Conservation (phyloP, 2,113 vertebrate species). For the Microtus richardsoni region DNA sequence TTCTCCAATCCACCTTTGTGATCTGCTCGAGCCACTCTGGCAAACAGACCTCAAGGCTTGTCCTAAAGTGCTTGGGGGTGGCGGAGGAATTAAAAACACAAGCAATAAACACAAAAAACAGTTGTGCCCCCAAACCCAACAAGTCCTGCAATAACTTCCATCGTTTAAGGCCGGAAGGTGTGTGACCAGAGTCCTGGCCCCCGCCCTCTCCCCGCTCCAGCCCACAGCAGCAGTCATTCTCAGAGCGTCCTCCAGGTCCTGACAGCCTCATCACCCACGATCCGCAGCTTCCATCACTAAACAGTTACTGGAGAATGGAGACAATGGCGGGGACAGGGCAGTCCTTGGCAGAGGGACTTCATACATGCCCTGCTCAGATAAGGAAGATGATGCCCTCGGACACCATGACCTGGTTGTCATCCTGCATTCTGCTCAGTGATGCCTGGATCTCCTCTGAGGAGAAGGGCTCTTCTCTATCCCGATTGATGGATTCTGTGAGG, state of each 20-base stretch:
- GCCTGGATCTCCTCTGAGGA: constrained; percentile 87
- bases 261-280: neutral
- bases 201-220: no score
- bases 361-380: constrained; percentile 86
- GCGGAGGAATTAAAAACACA: neutral
- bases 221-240: neutral
- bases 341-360: neutral
- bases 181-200: no score
- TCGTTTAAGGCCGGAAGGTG: neutral
- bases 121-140: neutral
- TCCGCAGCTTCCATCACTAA: neutral
- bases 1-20: neutral
- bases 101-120: constrained; percentile 28
- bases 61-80: neutral
- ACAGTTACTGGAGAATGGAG: neutral
- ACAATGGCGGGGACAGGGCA: neutral
- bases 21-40: neutral
- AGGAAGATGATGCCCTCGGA: constrained; percentile 97
- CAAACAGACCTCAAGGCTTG: neutral
- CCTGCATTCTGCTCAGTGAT: constrained; percentile 94
- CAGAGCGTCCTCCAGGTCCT: neutral
- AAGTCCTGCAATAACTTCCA: neutral
- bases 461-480: constrained; percentile 86
- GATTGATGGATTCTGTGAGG: constrained; percentile 91
- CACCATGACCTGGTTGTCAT: constrained; percentile 98